These are phyloP conservation scores for Alcedo quadribrachys DNA, from an alignment of 2,797 vertebrate genomes.

Conservation along the genomic window DNA sequence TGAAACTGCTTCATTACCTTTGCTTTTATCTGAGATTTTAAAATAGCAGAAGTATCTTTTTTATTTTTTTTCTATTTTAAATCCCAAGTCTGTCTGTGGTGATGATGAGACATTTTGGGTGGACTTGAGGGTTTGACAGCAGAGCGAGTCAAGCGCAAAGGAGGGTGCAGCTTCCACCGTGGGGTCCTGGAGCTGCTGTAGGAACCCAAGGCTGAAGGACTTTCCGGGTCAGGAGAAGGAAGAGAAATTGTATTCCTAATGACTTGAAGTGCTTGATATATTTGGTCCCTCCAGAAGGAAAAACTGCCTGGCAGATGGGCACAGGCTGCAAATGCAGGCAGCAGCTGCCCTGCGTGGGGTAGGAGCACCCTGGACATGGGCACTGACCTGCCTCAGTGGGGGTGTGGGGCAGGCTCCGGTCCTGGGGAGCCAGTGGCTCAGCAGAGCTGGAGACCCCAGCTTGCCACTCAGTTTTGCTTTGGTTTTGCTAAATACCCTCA, in stretches of 20 bases:
- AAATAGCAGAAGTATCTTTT: background rate
- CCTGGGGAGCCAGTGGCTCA: background rate
- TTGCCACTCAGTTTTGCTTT: accelerated
- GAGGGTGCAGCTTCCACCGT: background rate
- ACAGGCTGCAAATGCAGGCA: background rate
- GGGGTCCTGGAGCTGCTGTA: background rate
- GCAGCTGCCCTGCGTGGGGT: background rate
- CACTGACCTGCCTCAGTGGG: background rate
- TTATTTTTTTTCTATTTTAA: background rate
- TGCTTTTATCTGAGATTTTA: background rate
- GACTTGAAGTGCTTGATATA: background rate
- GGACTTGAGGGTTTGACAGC: background rate
- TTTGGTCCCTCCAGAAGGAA: background rate
- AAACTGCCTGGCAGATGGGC: too few species aligned
- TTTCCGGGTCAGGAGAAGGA: background rate
- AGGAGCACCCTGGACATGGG: accelerated
- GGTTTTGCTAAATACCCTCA: background rate
- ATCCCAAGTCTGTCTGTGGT: background rate
- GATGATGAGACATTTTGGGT: background rate
- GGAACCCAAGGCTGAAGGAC: background rate
- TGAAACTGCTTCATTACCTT: background rate
- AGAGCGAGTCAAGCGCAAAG: background rate
- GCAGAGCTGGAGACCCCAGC: background rate
- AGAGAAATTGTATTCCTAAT: background rate
- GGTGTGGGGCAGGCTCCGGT: accelerated